Base-by-base conservation (phyloP, 1,140 invertebrate species). In the Caerostris extrusa region DNA sequence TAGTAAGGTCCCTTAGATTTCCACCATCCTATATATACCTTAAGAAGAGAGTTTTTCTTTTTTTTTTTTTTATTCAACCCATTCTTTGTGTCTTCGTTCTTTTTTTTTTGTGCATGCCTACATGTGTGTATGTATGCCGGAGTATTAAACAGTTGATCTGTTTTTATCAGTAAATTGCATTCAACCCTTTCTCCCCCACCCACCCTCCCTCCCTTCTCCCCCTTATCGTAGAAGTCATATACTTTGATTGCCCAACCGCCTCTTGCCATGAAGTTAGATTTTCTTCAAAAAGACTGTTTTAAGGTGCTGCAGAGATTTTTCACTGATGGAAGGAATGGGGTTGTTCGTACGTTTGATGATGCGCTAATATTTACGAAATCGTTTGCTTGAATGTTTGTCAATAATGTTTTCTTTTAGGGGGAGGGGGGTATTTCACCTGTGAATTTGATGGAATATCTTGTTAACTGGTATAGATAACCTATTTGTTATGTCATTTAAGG, bases 111-210 rank as follows among this genome's bases (percentile, higher is more conserved):
- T 17, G n/a, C 58, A 60, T n/a, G 12, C 82, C 14, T 81, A 69
- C 50, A 50, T 90, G 69, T 81, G 64, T 89, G 19, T 60, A 61
- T 69, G 34, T 90, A 7, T 19, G 12, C 7, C n/a, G 71, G 71
- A 14, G 71, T 77, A 91, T 91, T 91, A 91, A 91, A 77, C 77
- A 81, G 90, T 91, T 83, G 77, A 91, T 91, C 90, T 91, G 77
- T 91, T 91, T 82, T 91, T 91, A 91, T 91, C 90, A 91, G 90
- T 91, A 91, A 83, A 83, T 83, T 91, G 77, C 60, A 58, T 77
- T 81, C 77, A 91, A 34, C 8, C 64, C 53, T 90, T 58, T 90
- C 50, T 71, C 34, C 17, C n/a, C 85, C 53, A 7, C 2, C 71
- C n/a, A 53, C 19, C 3, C 17, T n/a, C 34, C 6, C n/a, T n/a